Conservation (phyloP, 2,797 vertebrate genomes). For the Tamandua tetradactyla region DNA sequence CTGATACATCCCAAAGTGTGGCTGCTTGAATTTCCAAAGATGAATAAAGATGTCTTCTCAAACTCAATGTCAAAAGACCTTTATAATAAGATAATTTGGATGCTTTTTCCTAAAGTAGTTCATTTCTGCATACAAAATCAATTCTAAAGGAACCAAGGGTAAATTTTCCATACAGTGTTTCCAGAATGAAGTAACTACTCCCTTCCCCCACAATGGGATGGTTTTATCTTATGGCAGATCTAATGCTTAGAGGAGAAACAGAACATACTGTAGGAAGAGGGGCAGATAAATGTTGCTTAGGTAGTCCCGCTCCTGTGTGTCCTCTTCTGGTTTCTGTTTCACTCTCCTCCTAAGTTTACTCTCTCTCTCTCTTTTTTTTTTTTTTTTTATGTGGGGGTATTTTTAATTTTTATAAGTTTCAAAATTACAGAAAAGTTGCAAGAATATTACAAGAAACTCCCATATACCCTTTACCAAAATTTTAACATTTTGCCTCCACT, state of each 20-base stretch:
- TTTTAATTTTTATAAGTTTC: constrained; percentile 30
- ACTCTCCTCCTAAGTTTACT: not conserved
- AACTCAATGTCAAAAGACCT: not conserved
- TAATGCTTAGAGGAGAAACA: not conserved
- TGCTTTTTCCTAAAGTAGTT: not conserved
- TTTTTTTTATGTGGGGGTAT: not conserved
- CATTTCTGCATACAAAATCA: not conserved
- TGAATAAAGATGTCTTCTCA: constrained; percentile 25
- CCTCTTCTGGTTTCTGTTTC: not conserved
- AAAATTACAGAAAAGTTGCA: not conserved
- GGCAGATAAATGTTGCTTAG: not conserved
- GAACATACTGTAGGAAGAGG: not conserved
- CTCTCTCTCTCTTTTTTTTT: not conserved
- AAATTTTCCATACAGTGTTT: not conserved
- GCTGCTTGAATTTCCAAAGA: not conserved
- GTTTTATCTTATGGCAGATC: not conserved
- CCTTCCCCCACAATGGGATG: not conserved
- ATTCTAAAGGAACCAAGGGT: not conserved
- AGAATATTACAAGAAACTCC: not conserved
- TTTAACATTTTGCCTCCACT: not conserved
- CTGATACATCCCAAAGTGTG: not conserved
- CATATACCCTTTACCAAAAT: not conserved
- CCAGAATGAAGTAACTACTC: not conserved
- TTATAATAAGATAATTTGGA: not conserved
- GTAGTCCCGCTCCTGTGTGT: not conserved